A percentile compares a stretch with the other conserved stretches of the same genome.
These are phyloP conservation scores for Danio choprae DNA, from an alignment of 2,797 vertebrate species.

Conservation along the genomic window DNA sequence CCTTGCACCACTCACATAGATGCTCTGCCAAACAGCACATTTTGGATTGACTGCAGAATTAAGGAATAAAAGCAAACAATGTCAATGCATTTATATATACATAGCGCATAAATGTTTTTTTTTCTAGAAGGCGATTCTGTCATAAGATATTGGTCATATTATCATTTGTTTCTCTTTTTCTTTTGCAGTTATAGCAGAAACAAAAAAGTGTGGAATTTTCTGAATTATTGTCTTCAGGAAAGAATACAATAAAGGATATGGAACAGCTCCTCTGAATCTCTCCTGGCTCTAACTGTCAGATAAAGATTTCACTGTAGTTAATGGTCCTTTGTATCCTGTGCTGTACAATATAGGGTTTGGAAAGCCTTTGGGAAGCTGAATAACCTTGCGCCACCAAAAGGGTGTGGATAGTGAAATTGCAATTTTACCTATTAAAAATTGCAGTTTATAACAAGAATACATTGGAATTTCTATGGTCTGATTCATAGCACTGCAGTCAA, in stretches of 20 bases:
- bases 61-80: constrained; percentile 16
- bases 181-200: neutral
- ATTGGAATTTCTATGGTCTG: constrained; percentile 3
- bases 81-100: constrained; percentile 39
- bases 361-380: constrained; percentile 32
- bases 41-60: neutral
- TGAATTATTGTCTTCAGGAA: neutral
- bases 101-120: neutral
- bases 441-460: neutral
- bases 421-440: constrained; percentile 30
- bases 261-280: neutral
- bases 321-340: constrained; percentile 10
- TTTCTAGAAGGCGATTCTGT: neutral
- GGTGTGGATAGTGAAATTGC: neutral
- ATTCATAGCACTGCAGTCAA: constrained; percentile 26
- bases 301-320: constrained; percentile 7
- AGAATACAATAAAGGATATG: neutral
- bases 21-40: neutral
- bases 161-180: neutral
- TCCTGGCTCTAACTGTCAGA: neutral
- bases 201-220: neutral
- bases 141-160: neutral
- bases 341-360: constrained; percentile 18
- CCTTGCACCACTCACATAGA: neutral
- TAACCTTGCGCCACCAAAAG: constrained; percentile 6